phyloP scores from a whole-genome alignment of 2,888 invertebrate genomes.

The Phanerotoma sp. region DNA sequence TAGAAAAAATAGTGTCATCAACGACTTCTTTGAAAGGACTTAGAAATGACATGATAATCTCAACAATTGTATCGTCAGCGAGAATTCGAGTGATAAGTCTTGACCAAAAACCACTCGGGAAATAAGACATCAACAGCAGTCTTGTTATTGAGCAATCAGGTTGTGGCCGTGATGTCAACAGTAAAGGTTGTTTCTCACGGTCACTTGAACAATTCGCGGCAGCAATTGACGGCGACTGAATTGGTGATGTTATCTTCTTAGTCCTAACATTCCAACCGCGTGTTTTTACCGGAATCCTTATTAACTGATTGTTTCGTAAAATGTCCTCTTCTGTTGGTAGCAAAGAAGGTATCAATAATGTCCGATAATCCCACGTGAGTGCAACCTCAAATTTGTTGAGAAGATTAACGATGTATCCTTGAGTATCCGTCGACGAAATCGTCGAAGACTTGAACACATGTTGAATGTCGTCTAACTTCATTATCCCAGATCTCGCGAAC shows the following conservation, averaged over 20 bases:
- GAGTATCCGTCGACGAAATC: slow-evolving; percentile 68
- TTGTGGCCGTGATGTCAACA: slow-evolving; percentile 59
- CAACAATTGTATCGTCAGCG: slow-evolving; percentile 83
- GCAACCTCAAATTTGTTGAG: slow-evolving; percentile 98
- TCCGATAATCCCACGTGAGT: slow-evolving; percentile 90
- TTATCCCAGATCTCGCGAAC: slow-evolving; percentile 87
- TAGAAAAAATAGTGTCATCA: slow-evolving; percentile 64
- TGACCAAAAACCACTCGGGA: slow-evolving; percentile 98
- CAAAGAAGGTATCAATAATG: slow-evolving; percentile 87
- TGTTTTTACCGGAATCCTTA: slow-evolving; percentile 65
- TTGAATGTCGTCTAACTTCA: slow-evolving; percentile 90
- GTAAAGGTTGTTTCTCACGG: slow-evolving; percentile 52
- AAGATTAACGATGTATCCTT: slow-evolving; percentile 84
- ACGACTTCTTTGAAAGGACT: slow-evolving; percentile 70
- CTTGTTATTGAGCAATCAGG: slow-evolving; percentile 68
- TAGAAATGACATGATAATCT: slow-evolving; percentile 75
- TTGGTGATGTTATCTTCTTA: slow-evolving; percentile 62
- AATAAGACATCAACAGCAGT: slow-evolving; percentile 91
- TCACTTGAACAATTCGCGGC: too few relatives aligned
- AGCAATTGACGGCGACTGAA: slow-evolving; percentile 31
- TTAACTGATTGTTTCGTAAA: slow-evolving; percentile 48
- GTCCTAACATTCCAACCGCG: slow-evolving; percentile 68
- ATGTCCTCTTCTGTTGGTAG: slow-evolving; percentile 77
- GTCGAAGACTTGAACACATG: slow-evolving; percentile 90
- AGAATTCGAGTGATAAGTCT: slow-evolving; percentile 88